These are phyloP conservation scores for Procapra przewalskii DNA, from an alignment of 2,113 vertebrate genomes.

Conservation along the genomic window DNA sequence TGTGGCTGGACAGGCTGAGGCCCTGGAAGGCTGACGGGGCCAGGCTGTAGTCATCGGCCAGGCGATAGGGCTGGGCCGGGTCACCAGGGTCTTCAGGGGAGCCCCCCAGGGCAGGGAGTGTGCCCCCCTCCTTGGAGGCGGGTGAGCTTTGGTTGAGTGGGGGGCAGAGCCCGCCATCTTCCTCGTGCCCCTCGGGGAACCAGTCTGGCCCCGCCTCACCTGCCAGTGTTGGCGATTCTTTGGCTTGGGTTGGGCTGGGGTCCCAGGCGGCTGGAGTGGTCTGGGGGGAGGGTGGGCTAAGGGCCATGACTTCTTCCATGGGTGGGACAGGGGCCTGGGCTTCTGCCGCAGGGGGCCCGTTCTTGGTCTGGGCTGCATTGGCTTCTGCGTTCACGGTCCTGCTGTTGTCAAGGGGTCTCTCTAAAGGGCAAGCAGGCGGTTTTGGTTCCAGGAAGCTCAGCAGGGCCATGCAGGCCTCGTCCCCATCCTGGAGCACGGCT, in stretches of 20 bases:
- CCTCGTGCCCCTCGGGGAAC: conserved; percentile 64
- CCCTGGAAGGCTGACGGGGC: conserved; percentile 72
- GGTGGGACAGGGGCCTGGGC: conserved; percentile 22
- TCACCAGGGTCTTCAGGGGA: conserved; percentile 61
- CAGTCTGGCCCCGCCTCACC: conserved; percentile 65
- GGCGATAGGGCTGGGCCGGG: conserved; percentile 61
- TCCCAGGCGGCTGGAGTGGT: conserved; percentile 57
- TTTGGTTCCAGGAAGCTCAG: conserved; percentile 81
- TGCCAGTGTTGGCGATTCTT: conserved; percentile 61
- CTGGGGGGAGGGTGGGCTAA: conserved; percentile 48
- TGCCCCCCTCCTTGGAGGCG: conserved; percentile 63
- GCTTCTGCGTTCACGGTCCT: conserved; percentile 40
- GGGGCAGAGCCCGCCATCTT: conserved; percentile 64
- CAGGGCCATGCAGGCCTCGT: conserved; percentile 43
- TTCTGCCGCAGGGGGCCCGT: not conserved
- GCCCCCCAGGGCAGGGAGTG: conserved; percentile 30
- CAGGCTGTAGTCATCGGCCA: conserved; percentile 57
- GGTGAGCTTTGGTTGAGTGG: conserved; percentile 75
- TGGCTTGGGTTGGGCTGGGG: conserved; percentile 73
- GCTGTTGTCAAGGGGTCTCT: conserved; percentile 8
- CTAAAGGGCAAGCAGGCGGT: conserved; percentile 33
- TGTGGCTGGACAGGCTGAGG: conserved; percentile 76
- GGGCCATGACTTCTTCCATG: conserved; percentile 46
- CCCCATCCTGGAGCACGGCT: conserved; percentile 71
- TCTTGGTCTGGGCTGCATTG: not conserved